Evolutionary conservation across 2,797 vertebrate species (phyloP).

Genomic region (Ciconia nigra): DNA sequence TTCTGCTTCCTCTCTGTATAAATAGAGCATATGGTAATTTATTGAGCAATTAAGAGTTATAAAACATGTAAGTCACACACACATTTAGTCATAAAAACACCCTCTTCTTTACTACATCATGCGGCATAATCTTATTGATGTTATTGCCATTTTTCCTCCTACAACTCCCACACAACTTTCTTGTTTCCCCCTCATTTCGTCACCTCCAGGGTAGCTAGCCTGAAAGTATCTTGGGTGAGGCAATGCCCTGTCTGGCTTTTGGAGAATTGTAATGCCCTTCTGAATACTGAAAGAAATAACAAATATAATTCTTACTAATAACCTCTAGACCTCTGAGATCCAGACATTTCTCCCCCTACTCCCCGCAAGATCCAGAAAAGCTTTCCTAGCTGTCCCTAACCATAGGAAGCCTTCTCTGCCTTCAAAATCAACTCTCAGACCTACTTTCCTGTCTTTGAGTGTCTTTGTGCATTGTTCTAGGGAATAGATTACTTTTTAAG

Average conservation of each 20-base stretch:
- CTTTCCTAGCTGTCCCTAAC: not conserved
- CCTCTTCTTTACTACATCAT: constrained; percentile 41
- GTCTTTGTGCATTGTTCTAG: not conserved
- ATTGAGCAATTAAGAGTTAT: constrained; percentile 53
- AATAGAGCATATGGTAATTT: constrained; percentile 45
- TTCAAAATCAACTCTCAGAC: not conserved
- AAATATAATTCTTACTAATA: not conserved
- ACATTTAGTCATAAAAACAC: constrained; percentile 47
- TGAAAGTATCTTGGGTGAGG: not conserved
- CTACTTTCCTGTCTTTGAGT: not conserved
- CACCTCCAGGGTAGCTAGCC: not conserved
- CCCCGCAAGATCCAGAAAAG: not conserved
- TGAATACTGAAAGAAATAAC: not conserved
- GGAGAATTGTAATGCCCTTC: not conserved
- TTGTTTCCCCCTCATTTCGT: constrained; percentile 6
- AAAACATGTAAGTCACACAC: constrained; percentile 47
- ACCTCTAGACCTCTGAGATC: not conserved
- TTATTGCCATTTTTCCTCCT: constrained; percentile 32
- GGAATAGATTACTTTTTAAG: not conserved
- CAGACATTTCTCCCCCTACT: not conserved
- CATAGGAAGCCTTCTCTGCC: not conserved
- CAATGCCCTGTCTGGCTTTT: not conserved
- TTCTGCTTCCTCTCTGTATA: constrained; percentile 32
- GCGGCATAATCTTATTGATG: constrained; percentile 30
- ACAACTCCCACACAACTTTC: constrained; percentile 12